Percentiles rank a stretch among this genome's conserved stretches.
Conservation (phyloP, 2,113 vertebrate species). For the Scolopax mira region DNA sequence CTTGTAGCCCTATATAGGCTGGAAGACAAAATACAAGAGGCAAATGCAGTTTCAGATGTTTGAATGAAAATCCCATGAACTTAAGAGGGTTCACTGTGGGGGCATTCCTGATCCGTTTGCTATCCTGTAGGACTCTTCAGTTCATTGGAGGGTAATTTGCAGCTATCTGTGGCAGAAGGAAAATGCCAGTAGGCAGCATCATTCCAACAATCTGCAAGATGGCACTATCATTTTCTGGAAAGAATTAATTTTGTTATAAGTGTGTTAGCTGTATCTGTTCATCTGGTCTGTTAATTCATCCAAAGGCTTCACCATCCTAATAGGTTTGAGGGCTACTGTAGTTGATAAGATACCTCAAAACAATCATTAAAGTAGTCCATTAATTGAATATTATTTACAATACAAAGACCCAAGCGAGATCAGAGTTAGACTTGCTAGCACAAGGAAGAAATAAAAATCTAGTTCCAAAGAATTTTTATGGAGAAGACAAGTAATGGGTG, state of each 20-base stretch:
- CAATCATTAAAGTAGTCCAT: not conserved
- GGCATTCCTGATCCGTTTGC: not conserved
- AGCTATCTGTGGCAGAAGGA: slow-evolving; percentile 29
- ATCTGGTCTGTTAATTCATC: slow-evolving; percentile 43
- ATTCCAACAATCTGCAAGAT: slow-evolving; percentile 52
- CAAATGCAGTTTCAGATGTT: not conserved
- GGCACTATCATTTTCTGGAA: slow-evolving; percentile 24
- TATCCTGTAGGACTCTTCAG: not conserved
- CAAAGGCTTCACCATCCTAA: not conserved
- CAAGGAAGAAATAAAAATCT: not conserved
- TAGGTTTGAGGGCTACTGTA: not conserved
- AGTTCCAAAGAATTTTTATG: not conserved
- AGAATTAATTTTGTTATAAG: not conserved
- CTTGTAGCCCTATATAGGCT: not conserved
- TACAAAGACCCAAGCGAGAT: not conserved
- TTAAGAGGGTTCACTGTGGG: not conserved
- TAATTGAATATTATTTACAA: not conserved
- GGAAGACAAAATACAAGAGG: not conserved
- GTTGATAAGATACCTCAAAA: not conserved
- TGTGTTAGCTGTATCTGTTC: not conserved
- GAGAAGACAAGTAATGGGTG: not conserved
- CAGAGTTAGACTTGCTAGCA: not conserved
- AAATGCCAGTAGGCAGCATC: not conserved
- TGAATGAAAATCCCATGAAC: not conserved
- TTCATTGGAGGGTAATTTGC: not conserved